Evolutionary conservation across 2,797 vertebrate species (phyloP), one percentile per base, ranked within the genome.

Genomic region (Gallinago solitaria): DNA sequence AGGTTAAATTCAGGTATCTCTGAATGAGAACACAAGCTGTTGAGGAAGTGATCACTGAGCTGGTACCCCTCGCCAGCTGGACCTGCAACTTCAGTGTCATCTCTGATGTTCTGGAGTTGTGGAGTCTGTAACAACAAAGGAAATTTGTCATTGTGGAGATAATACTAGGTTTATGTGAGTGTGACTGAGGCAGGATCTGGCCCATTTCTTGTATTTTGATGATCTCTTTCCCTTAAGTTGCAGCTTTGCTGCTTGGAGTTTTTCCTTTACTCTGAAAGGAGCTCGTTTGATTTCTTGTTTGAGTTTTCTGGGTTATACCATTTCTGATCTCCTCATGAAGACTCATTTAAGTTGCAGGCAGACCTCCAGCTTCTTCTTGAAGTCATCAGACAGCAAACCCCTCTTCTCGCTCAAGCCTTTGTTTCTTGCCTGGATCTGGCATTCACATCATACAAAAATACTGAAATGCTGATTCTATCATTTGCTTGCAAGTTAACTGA

Each of bases 301-400:
- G 47, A 69, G 56, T 71, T 91, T 92, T 64, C 61, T 86, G 59
- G 25, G 28, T 54, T 67, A 64, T 14, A 60, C 60, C 21, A 50
- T 81, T 83, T 79, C 35, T 76, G 48, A 51, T 87, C 54, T 93
- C 64, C 35, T 93, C 15, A 9, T 35, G 60, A 85, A 88, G 77
- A 67, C 14, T 88, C 24, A 59, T 78, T 88, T 80, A 83, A 83
- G 50, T 90, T 69, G 60, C 37, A 90, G 53, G 43, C 47, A 87
- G 37, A 80, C 51, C 41, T 89, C 77, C 71, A 89, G 33, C 78
- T 87, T 94, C 73, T 75, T 84, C 63, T 51, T 89, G 51, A 94
- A 95, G 64, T 43, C 65, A 85, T 85, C 71, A 93, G 70, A 76
- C n/a, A 87, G n/a, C 45, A 93, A 89, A 86, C 91, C 32, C 43